Base-by-base conservation (phyloP, 2,888 invertebrate genomes). In the Brenthis ino region DNA sequence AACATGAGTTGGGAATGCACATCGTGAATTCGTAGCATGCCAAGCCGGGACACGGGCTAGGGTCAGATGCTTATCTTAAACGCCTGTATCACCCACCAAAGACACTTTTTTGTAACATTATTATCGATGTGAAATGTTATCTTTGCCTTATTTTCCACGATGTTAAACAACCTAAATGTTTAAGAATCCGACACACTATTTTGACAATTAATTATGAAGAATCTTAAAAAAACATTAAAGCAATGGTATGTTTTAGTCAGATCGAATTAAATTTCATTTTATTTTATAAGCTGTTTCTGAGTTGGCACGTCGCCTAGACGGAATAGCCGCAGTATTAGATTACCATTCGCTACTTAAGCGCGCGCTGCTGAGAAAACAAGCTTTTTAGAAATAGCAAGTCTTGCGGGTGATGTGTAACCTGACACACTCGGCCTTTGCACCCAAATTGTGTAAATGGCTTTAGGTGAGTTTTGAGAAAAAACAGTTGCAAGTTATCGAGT, bases 51-150 rank as follows among this genome's bases (percentile, higher is more conserved):
- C 87, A 79, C 85, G 82, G 81, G 83, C 82, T 80, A 82, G 87
- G 91, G 88, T 89, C 92, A 89, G 92, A 93, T 93, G 85, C 75
- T 88, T 92, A 93, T 93, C 93, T 90, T 90, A 91, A 91, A 90
- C 91, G 91, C 86, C 91, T 92, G 92, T 91, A 90, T 91, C 92
- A 92, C 89, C 87, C 88, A 83, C 86, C 77, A 85, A 87, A 89
- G 89, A 92, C 90, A 91, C 89, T 89, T 92, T 91, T 91, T 91
- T 90, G 87, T 91, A 80, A 86, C 82, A 79, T 85, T 88, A 88
- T 88, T 86, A 89, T 88, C 84, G 84, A 89, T 81, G 80, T 83
- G 82, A 85, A 85, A 85, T 82, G 82, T 86, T 84, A 85, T 84
- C 82, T 84, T 74, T 67, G 75, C 75, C 79, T 82, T 84, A 81